A percentile compares a stretch with the other conserved stretches of the same genome.
Evolutionary conservation across 2,797 vertebrate species (phyloP).

Genomic region (Hypotaenidia philippensis): DNA sequence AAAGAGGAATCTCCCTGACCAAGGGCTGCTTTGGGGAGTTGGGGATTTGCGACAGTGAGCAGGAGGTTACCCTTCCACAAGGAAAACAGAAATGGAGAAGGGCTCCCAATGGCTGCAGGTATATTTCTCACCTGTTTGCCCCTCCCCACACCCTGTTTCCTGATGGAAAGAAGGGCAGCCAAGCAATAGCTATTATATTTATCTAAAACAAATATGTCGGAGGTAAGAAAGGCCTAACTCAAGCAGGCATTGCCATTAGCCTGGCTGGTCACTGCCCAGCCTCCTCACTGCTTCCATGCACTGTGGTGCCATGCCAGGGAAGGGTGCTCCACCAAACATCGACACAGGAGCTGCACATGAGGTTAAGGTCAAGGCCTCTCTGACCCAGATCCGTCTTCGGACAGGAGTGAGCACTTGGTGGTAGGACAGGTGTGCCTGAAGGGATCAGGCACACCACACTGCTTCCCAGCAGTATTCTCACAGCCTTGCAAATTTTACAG

Average conservation of each 20-base stretch:
- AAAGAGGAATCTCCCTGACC: background rate
- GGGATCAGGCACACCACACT: background rate
- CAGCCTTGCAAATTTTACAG: background rate
- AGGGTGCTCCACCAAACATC: fast-evolving
- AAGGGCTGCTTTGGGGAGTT: background rate
- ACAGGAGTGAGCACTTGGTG: fast-evolving
- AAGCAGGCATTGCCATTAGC: background rate
- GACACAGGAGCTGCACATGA: background rate
- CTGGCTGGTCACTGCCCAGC: background rate
- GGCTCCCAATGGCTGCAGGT: background rate
- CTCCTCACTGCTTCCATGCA: fast-evolving
- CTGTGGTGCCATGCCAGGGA: fast-evolving
- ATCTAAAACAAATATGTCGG: background rate
- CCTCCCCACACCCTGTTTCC: no score
- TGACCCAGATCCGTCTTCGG: background rate
- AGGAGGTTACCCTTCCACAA: background rate
- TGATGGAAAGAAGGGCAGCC: background rate
- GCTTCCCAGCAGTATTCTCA: background rate
- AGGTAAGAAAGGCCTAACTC: background rate
- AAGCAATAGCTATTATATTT: background rate
- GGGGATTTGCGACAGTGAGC: background rate
- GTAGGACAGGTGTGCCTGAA: background rate
- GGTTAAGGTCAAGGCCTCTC: background rate
- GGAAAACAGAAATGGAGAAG: background rate
- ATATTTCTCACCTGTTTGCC: background rate